These are phyloP conservation scores for Melanerpes aurifrons DNA, from an alignment of 2,113 vertebrate species.

Conservation along the genomic window DNA sequence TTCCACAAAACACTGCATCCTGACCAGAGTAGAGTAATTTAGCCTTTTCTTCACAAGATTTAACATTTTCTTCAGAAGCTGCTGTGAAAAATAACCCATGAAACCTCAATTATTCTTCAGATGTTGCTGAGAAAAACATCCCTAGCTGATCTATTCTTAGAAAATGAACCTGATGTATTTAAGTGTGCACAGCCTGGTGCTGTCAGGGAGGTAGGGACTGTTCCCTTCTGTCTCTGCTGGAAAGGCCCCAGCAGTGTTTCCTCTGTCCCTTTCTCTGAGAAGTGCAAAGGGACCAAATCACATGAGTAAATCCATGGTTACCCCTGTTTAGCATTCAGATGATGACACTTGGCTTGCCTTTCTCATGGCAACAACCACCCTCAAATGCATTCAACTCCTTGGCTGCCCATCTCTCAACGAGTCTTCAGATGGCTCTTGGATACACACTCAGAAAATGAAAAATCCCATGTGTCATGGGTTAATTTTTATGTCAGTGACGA, in stretches of 20 bases:
- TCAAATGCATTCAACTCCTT: background rate
- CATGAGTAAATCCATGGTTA: slow-evolving; percentile 51
- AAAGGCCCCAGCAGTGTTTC: background rate
- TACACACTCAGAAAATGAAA: background rate
- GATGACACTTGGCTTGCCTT: background rate
- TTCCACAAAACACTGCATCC: background rate
- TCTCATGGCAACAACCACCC: background rate
- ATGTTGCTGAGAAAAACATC: background rate
- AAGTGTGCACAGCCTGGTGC: background rate
- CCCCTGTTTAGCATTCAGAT: slow-evolving; percentile 39
- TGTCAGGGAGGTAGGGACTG: background rate
- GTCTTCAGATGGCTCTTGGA: background rate
- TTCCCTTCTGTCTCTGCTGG: background rate
- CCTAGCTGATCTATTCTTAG: background rate
- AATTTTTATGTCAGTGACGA: background rate
- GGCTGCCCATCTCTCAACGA: background rate
- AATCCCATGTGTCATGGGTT: rapidly evolving
- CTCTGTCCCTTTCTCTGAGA: background rate
- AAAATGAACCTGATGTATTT: background rate
- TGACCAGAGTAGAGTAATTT: background rate
- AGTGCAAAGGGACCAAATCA: background rate
- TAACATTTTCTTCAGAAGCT: background rate
- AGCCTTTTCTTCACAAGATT: background rate
- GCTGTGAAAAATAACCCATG: background rate
- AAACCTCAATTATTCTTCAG: slow-evolving; percentile 18